A percentile compares a stretch with the other conserved stretches of the same genome.
phyloP scores from a whole-genome alignment of 2,888 invertebrate genomes.

The Ditylenchus weischeri region DNA sequence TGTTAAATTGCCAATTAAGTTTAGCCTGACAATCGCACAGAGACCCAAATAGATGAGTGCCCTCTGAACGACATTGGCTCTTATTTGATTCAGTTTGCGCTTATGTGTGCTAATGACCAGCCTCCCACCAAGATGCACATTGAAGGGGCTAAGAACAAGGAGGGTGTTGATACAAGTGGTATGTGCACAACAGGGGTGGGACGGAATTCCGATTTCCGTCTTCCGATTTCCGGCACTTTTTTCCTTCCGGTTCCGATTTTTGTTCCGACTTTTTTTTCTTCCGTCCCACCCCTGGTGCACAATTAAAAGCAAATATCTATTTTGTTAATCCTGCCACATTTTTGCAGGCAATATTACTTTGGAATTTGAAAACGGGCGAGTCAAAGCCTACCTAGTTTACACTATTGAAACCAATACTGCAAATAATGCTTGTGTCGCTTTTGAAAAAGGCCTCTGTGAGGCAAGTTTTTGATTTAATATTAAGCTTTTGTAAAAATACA shows the following conservation, averaged over 20 bases:
- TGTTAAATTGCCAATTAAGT: neutral
- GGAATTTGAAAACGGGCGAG: neutral
- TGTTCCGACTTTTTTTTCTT: too few species aligned
- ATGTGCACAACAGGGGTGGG: neutral
- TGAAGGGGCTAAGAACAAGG: conserved; percentile 1
- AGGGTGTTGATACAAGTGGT: neutral
- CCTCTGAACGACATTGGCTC: conserved; percentile 6
- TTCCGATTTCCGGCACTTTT: too few species aligned
- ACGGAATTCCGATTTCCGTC: too few species aligned
- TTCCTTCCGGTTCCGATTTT: too few species aligned
- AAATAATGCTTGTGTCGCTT: neutral
- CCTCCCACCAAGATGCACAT: neutral
- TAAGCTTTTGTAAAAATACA: neutral
- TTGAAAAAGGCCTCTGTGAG: neutral
- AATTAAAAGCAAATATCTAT: neutral
- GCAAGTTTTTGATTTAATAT: conserved; percentile 1
- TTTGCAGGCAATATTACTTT: conserved; percentile 2
- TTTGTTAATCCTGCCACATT: neutral
- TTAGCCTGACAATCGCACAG: neutral
- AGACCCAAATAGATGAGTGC: neutral
- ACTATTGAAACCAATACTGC: conserved; percentile 2
- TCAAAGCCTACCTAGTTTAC: conserved; percentile 2
- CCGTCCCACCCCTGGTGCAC: too few species aligned
- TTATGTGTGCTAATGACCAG: conserved; percentile 3
- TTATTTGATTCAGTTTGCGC: neutral